Evolutionary conservation across 2,113 vertebrate genomes (phyloP).

Genomic region (Tor tambroides): DNA sequence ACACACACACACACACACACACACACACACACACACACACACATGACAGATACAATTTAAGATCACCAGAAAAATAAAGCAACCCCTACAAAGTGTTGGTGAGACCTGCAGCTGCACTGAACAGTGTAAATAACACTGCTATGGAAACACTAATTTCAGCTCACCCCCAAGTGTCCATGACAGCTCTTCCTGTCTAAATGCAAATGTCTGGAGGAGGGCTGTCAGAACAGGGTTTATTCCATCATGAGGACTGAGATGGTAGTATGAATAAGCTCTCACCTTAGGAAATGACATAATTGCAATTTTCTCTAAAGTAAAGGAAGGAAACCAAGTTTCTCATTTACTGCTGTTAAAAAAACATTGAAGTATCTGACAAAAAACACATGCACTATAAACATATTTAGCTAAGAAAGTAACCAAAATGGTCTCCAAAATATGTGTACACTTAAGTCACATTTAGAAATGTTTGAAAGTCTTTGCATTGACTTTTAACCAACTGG

Average conservation of each 20-base stretch:
- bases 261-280: constrained; percentile 49
- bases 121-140: constrained; percentile 16
- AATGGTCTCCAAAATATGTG: background rate
- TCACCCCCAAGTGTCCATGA: background rate
- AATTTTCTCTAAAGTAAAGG: constrained; percentile 28
- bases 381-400: background rate
- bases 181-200: constrained; percentile 22
- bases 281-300: constrained; percentile 38
- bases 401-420: constrained; percentile 18
- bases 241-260: constrained; percentile 13
- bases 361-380: constrained; percentile 37
- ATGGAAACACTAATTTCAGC: background rate
- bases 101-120: constrained; percentile 5
- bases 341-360: constrained; percentile 42
- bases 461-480: background rate
- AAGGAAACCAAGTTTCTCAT: constrained; percentile 48
- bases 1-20: background rate
- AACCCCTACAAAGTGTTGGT: background rate
- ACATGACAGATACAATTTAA: background rate
- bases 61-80: constrained; percentile 21
- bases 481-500: background rate
- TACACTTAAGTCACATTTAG: background rate
- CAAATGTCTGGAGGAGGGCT: constrained; percentile 12
- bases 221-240: constrained; percentile 15
- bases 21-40: constrained; percentile 16